A percentile compares a stretch with the other conserved stretches of the same genome.
Evolutionary conservation across 30 jellyfish, hydroid and myxozoan genomes (phyloP).

Genomic region (Sanderia malayensis): DNA sequence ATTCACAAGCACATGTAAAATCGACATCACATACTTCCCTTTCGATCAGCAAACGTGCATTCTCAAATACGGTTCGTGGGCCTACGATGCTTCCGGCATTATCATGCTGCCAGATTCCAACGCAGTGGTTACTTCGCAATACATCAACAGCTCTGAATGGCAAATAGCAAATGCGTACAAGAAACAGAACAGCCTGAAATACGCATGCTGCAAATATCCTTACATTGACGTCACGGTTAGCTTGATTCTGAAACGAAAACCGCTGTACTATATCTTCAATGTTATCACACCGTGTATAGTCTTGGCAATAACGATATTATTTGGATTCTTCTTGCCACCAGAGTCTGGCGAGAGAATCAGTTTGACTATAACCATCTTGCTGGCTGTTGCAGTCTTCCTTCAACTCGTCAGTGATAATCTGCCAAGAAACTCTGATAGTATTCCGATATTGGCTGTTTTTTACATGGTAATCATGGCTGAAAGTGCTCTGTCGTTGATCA

Average conservation of each 20-base stretch:
- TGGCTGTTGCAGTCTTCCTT: conserved; percentile 92
- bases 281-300: conserved; percentile 91
- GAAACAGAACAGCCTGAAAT: conserved; percentile 33
- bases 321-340: conserved; percentile 94
- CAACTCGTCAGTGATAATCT: conserved; percentile 80
- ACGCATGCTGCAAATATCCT: conserved; percentile 80
- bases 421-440: conserved; percentile 87
- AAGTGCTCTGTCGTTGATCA: conserved; percentile 77
- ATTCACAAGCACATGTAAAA: conserved; percentile 84
- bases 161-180: conserved; percentile 35
- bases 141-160: conserved; percentile 86
- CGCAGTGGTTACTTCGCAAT: conserved; percentile 68
- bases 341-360: conserved; percentile 94
- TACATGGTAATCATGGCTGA: conserved; percentile 92
- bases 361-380: conserved; percentile 75
- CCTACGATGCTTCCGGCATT: conserved; percentile 67
- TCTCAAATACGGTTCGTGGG: conserved; percentile 94
- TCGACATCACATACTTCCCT: conserved; percentile 86
- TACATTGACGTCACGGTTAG: conserved; percentile 72
- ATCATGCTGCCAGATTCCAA: conserved; percentile 41
- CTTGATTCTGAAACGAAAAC: conserved; percentile 66
- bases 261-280: conserved; percentile 77
- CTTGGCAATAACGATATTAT: conserved; percentile 54
- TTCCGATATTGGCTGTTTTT: conserved; percentile 76
- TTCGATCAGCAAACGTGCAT: conserved; percentile 81